Conservation (phyloP, 2,888 invertebrate species). For the Drosophila mettleri region DNA sequence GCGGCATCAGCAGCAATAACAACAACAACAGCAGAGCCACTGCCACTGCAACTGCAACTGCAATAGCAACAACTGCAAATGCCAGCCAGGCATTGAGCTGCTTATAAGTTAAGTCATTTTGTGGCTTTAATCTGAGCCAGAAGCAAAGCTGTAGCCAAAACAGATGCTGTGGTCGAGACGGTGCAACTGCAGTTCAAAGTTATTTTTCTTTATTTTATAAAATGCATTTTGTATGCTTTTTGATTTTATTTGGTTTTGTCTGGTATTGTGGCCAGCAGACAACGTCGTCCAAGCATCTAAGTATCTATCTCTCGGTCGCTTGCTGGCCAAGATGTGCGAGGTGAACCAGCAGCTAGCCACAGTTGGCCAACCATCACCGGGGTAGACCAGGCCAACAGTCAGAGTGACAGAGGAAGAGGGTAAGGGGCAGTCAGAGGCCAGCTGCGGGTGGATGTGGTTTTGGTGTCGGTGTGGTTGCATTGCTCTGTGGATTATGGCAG, state of each 20-base stretch:
- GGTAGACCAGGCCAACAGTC: slow-evolving; percentile 2
- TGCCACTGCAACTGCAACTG: slow-evolving; percentile 8
- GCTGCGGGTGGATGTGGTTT: slow-evolving; percentile 52
- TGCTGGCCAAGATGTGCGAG: slow-evolving; percentile 64
- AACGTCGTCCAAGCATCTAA: slow-evolving; percentile 36
- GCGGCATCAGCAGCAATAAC: slow-evolving; percentile 59
- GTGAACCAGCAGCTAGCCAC: slow-evolving; percentile 51
- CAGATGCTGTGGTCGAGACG: slow-evolving; percentile 23
- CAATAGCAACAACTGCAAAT: slow-evolving; percentile 55
- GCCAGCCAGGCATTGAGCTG: slow-evolving; percentile 58
- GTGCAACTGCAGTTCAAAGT: slow-evolving; percentile 51
- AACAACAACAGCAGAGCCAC: slow-evolving; percentile 22
- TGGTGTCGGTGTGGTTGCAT: slow-evolving; percentile 14
- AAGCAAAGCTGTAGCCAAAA: slow-evolving; percentile 38
- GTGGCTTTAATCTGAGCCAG: slow-evolving; percentile 55
- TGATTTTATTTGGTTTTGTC: slow-evolving; percentile 56
- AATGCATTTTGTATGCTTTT: slow-evolving; percentile 76
- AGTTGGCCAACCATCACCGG: slow-evolving; percentile 44
- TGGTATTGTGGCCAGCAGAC: slow-evolving; percentile 14
- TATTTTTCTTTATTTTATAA: slow-evolving; percentile 46
- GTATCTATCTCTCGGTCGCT: slow-evolving; percentile 26
- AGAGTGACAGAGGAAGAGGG: background rate
- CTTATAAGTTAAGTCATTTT: slow-evolving; percentile 76
- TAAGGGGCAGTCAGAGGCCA: slow-evolving; percentile 25
- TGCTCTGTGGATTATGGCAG: slow-evolving; percentile 59